Conservation (phyloP, 2,888 invertebrate genomes). For the Lomographa bimaculata region DNA sequence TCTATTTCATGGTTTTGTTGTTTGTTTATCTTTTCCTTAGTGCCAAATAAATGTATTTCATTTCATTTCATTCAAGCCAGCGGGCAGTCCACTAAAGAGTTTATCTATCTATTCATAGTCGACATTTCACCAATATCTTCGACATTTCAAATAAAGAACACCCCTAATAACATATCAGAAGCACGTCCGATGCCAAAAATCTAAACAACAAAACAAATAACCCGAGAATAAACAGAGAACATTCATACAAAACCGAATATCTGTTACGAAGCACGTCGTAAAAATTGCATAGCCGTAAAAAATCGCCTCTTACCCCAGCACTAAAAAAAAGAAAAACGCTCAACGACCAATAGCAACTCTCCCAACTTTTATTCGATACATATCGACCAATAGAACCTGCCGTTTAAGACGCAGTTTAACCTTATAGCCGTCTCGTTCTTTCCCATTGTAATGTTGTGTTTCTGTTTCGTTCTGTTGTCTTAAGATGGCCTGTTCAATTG, state of each 20-base stretch:
- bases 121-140: no score
- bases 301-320: conserved; percentile 33
- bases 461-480: conserved; percentile 18
- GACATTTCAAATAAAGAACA: conserved; percentile 4
- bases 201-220: conserved; percentile 42
- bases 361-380: conserved; percentile 52
- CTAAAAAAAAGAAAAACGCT: conserved; percentile 39
- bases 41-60: no score
- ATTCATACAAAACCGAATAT: conserved; percentile 40
- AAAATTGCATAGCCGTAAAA: conserved; percentile 62
- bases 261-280: conserved; percentile 61
- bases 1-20: no score
- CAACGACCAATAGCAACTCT: conserved; percentile 43
- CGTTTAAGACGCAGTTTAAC: conserved; percentile 38
- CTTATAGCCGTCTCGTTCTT: conserved; percentile 35
- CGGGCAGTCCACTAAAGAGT: no score
- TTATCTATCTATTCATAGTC: no score
- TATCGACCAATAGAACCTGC: conserved; percentile 50
- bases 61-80: no score
- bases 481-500: no score
- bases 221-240: conserved; percentile 33
- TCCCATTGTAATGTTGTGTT: conserved; percentile 6
- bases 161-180: conserved; percentile 19
- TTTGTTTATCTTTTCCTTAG: no score
- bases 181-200: conserved; percentile 25